Conservation (phyloP, 2,888 invertebrate genomes). For the Aplocera efformata region DNA sequence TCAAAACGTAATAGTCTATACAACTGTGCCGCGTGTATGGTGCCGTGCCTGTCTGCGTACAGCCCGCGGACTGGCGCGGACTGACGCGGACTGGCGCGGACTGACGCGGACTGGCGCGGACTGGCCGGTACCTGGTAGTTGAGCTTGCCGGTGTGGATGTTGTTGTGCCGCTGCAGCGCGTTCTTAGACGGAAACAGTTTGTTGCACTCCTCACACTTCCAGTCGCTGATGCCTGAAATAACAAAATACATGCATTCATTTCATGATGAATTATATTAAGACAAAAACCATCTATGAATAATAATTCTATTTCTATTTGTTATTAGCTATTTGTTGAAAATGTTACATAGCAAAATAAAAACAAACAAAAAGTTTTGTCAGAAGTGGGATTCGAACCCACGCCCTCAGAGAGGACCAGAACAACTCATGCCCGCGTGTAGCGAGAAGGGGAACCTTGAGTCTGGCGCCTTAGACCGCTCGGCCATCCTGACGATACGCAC, state of each 20-base stretch:
- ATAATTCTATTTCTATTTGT: too few relatives aligned
- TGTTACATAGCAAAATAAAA: not conserved
- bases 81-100: too few relatives aligned
- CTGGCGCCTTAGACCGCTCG: conserved; percentile 31
- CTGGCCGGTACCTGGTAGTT: conserved; percentile 81
- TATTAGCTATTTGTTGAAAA: too few relatives aligned
- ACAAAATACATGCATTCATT: not conserved
- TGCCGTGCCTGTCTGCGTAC: too few relatives aligned
- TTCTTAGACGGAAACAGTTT: conserved; percentile 83
- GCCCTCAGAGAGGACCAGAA: conserved; percentile 20
- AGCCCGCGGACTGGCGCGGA: too few relatives aligned
- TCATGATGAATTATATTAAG: too few relatives aligned
- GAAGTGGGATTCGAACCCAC: conserved; percentile 12
- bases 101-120: too few relatives aligned
- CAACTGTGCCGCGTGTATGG: too few relatives aligned
- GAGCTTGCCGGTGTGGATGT: conserved; percentile 81
- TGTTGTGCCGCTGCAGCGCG: conserved; percentile 80
- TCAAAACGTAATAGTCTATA: too few relatives aligned
- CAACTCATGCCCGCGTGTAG: conserved; percentile 17
- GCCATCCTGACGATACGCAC: conserved; percentile 22
- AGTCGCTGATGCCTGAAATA: conserved; percentile 76
- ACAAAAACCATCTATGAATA: too few relatives aligned
- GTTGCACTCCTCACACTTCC: conserved; percentile 80
- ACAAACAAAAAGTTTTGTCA: conserved; percentile 11
- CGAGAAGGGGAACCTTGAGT: conserved; percentile 4